phyloP scores from a whole-genome alignment of 2,888 invertebrate genomes.

The Metalampra italica region DNA sequence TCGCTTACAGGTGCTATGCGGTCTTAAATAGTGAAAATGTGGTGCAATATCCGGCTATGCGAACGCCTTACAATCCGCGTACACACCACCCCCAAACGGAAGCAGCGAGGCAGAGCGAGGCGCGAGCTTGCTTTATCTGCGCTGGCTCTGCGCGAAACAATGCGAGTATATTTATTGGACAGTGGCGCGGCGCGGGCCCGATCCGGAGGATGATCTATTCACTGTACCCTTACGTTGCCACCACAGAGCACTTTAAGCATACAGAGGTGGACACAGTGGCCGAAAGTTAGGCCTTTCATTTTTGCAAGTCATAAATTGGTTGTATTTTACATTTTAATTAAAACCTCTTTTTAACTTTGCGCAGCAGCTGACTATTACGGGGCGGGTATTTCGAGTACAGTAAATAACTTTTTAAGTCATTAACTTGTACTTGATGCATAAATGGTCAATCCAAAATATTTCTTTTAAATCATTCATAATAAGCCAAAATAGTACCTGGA shows the following conservation, averaged over 20 bases:
- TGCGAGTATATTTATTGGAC: conserved; percentile 71
- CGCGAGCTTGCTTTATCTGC: conserved; percentile 77
- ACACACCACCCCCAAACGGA: conserved; percentile 28
- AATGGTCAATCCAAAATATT: too few species aligned
- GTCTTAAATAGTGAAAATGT: too few species aligned
- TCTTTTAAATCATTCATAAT: too few species aligned
- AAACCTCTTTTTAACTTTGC: too few species aligned
- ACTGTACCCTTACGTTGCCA: conserved; percentile 45
- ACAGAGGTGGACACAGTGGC: conserved; percentile 13
- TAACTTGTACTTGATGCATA: too few species aligned
- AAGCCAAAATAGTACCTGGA: too few species aligned
- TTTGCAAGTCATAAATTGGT: conserved; percentile 5
- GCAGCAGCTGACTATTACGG: too few species aligned
- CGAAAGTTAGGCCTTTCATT: conserved; percentile 11
- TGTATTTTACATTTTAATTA: too few species aligned
- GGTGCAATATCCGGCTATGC: too few species aligned
- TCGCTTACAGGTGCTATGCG: too few species aligned
- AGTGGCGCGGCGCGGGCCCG: conserved; percentile 53
- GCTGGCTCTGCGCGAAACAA: conserved; percentile 76
- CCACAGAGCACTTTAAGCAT: conserved; percentile 27
- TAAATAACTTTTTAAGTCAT: too few species aligned
- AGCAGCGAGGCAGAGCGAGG: conserved; percentile 67
- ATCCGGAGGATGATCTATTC: conserved; percentile 72
- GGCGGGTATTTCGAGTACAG: too few species aligned
- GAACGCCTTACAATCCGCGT: conserved; percentile 30